Evolutionary conservation across 1,140 invertebrate species (phyloP).

Genomic region (Drosophila eugracilis): DNA sequence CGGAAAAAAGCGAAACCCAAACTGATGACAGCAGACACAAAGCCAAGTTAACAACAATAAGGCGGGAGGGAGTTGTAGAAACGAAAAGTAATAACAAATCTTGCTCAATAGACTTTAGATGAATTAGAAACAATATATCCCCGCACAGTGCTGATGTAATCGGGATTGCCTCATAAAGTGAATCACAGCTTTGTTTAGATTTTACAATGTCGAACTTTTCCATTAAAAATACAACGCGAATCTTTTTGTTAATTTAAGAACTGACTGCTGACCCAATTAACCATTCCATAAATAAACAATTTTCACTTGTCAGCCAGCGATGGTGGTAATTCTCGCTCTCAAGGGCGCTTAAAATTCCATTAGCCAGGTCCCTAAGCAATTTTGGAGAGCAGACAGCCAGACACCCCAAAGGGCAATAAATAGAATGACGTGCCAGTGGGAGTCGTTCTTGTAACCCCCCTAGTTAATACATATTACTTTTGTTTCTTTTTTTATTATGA

Average conservation of each 20-base stretch:
- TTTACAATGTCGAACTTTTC: conserved; percentile 19
- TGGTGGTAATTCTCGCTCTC: neutral
- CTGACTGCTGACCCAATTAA: conserved; percentile 38
- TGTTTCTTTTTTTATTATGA: conserved; percentile 28
- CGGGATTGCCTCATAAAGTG: conserved; percentile 25
- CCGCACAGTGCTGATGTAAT: conserved; percentile 30
- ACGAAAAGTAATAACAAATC: conserved; percentile 33
- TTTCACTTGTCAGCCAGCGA: conserved; percentile 26
- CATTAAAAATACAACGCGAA: conserved; percentile 6
- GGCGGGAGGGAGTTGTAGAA: no score
- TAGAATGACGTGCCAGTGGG: conserved; percentile 23
- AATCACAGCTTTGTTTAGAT: neutral
- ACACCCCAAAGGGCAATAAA: conserved; percentile 44
- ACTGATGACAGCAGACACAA: conserved; percentile 46
- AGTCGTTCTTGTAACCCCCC: neutral
- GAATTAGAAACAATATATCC: conserved; percentile 41
- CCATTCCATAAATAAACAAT: conserved; percentile 52
- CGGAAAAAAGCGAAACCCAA: conserved; percentile 35
- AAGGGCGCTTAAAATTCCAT: conserved; percentile 35
- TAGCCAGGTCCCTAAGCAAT: conserved; percentile 42
- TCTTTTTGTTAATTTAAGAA: conserved; percentile 6
- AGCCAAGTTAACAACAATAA: conserved; percentile 28
- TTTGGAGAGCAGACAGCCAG: conserved; percentile 31
- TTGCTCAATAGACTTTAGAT: conserved; percentile 51
- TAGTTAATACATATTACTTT: neutral